A percentile compares a stretch with the other conserved stretches of the same genome.
These are phyloP conservation scores for Rachycentron canadum DNA, from an alignment of 2,797 vertebrate genomes.

Conservation along the genomic window DNA sequence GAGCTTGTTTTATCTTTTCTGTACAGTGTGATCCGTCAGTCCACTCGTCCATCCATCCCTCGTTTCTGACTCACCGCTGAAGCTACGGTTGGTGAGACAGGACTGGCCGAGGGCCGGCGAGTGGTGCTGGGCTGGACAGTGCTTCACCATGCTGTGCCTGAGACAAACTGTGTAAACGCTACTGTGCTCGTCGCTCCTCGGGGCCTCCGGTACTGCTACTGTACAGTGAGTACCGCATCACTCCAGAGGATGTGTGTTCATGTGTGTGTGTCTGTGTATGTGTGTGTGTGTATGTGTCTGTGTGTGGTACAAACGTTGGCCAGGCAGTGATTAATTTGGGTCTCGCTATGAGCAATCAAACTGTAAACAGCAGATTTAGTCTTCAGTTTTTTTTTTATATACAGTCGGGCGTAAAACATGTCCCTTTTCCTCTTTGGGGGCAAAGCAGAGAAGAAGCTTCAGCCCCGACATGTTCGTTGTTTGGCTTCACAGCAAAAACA, in stretches of 20 bases:
- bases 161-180: slow-evolving; percentile 85
- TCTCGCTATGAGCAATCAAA: slow-evolving; percentile 61
- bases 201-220: slow-evolving; percentile 40
- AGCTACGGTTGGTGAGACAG: slow-evolving; percentile 72
- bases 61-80: slow-evolving; percentile 51
- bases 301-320: slow-evolving; percentile 71
- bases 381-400: slow-evolving; percentile 63
- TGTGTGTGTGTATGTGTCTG: slow-evolving; percentile 20
- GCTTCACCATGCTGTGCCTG: slow-evolving; percentile 81
- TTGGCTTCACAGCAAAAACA: slow-evolving; percentile 50
- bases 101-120: slow-evolving; percentile 48
- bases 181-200: slow-evolving; percentile 74
- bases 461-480: slow-evolving; percentile 31
- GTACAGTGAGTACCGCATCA: slow-evolving; percentile 32
- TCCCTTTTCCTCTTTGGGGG: slow-evolving; percentile 29
- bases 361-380: slow-evolving; percentile 77
- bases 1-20: slow-evolving; percentile 31
- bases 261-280: slow-evolving; percentile 21
- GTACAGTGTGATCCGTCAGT: slow-evolving; percentile 62
- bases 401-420: slow-evolving; percentile 52
- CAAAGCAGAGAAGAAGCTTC: slow-evolving; percentile 44
- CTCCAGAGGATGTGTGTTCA: slow-evolving; percentile 49
- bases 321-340: slow-evolving; percentile 77
- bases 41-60: slow-evolving; percentile 15
- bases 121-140: slow-evolving; percentile 58